Percentiles rank a stretch among this genome's conserved stretches.
Evolutionary conservation across 2,888 invertebrate species (phyloP).

Genomic region (Campoplex capitator): DNA sequence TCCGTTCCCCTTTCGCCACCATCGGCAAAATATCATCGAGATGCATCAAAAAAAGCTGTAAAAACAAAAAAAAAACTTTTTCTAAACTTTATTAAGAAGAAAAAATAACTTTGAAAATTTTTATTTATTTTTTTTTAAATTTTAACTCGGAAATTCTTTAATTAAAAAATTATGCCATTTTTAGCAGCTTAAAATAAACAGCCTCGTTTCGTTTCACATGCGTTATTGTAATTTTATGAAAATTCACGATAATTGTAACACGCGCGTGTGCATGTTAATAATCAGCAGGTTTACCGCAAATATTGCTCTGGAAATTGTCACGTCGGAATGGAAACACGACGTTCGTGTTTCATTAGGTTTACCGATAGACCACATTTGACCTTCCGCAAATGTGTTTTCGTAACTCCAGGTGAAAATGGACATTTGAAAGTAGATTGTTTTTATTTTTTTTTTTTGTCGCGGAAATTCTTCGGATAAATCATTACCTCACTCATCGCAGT

Average conservation of each 20-base stretch:
- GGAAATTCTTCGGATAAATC: background rate
- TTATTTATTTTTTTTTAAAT: background rate
- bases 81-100: background rate
- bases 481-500: background rate
- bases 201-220: background rate
- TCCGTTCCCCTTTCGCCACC: conserved; percentile 81
- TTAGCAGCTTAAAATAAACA: background rate
- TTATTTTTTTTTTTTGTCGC: background rate
- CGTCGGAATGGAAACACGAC: conserved; percentile 31
- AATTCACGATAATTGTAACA: conserved; percentile 8
- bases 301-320: conserved; percentile 49
- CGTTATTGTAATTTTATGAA: background rate
- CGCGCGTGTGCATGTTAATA: conserved; percentile 29
- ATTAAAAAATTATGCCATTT: background rate
- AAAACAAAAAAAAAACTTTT: background rate
- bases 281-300: conserved; percentile 23
- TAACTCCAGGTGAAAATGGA: background rate
- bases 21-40: conserved; percentile 92
- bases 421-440: background rate
- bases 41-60: conserved; percentile 93
- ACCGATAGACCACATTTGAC: conserved; percentile 36
- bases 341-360: conserved; percentile 45
- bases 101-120: background rate
- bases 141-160: background rate
- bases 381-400: conserved; percentile 26